Evolutionary conservation across 2,797 vertebrate genomes (phyloP).

Genomic region (Sebastes vulpes): DNA sequence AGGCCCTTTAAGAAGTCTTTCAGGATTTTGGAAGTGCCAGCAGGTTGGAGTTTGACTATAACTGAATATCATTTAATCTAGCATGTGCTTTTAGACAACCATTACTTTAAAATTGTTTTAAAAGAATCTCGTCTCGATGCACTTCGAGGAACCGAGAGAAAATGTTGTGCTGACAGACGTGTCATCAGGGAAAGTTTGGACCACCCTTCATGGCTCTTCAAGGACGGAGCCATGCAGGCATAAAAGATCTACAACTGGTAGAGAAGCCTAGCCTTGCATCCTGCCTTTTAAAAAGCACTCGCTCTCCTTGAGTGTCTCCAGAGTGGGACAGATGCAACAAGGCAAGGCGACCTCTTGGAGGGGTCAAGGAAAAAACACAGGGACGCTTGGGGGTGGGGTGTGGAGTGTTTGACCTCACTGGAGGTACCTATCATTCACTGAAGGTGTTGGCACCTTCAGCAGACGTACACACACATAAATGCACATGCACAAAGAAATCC

Average conservation of each 20-base stretch:
- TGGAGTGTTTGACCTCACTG: conserved; percentile 54
- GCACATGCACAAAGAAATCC: conserved; percentile 30
- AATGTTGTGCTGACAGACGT: conserved; percentile 58
- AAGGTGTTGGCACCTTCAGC: conserved; percentile 68
- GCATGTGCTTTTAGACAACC: conserved; percentile 25
- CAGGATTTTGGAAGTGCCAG: conserved; percentile 52
- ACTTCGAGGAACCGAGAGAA: conserved; percentile 33
- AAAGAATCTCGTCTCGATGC: conserved; percentile 9
- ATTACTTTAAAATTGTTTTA: conserved; percentile 13
- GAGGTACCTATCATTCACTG: conserved; percentile 73
- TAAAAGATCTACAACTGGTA: conserved; percentile 73
- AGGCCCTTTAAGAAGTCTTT: conserved; percentile 20
- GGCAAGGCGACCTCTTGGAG: conserved; percentile 66
- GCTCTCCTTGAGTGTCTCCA: conserved; percentile 80
- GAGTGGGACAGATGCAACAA: conserved; percentile 78
- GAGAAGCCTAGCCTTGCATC: conserved; percentile 74
- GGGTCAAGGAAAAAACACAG: conserved; percentile 82
- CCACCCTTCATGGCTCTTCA: conserved; percentile 76
- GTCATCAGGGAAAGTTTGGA: conserved; percentile 58
- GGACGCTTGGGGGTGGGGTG: conserved; percentile 39
- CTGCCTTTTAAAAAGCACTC: conserved; percentile 71
- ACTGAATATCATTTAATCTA: conserved; percentile 53
- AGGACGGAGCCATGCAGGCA: conserved; percentile 71
- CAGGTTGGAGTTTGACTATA: conserved; percentile 51
- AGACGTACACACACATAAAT: conserved; percentile 25